Evolutionary conservation across 2,113 vertebrate genomes (phyloP), one percentile per base, ranked within the genome.

Genomic region (Triplophysa tibetana): DNA sequence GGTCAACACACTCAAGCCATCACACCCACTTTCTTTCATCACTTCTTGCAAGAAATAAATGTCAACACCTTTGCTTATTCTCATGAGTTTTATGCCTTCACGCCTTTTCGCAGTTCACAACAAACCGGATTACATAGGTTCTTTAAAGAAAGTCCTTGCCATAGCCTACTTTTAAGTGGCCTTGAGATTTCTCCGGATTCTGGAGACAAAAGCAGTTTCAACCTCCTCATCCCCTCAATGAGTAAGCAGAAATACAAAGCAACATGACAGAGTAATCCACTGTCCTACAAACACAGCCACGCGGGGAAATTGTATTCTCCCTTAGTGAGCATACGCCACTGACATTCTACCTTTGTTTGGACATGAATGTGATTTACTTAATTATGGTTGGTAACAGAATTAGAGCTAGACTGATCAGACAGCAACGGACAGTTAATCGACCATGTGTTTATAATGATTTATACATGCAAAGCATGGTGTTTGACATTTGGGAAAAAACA

Each of bases 101-200:
- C 19, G 0, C 61, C 61, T 77, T 63, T 63, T 13, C 33, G 13
- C 52, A 77, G 52, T 65, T 76, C 74, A 63, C 74, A 76, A 65
- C 45, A 52, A 6, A 65, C 74, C 33, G 45, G 60, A 76, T 65
- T 54, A 66, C 62, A 54, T 5, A 3, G 26, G 19, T 11, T 54
- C 75, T 77, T 54, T 77, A 54, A 66, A 65, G 75, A 77, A 77
- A 19, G 75, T 77, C 75, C 75, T 77, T 77, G 62, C 26, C 58
- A 48, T 62, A 50, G 38, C 73, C 58, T 75, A 50, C 41, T 75
- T 75, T 48, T 29, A 23, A 58, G 70, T 10, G 3, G 41, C 43
- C 60, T 50, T 6, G 11, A 65, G 48, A 61, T 75, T 43, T 33
- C 38, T 48, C 26, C 62, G 33, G 11, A 54, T 54, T 76, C 62